Evolutionary conservation across 2,113 vertebrate genomes (phyloP), one percentile per base, ranked within the genome.

Genomic region (Etia nguti): DNA sequence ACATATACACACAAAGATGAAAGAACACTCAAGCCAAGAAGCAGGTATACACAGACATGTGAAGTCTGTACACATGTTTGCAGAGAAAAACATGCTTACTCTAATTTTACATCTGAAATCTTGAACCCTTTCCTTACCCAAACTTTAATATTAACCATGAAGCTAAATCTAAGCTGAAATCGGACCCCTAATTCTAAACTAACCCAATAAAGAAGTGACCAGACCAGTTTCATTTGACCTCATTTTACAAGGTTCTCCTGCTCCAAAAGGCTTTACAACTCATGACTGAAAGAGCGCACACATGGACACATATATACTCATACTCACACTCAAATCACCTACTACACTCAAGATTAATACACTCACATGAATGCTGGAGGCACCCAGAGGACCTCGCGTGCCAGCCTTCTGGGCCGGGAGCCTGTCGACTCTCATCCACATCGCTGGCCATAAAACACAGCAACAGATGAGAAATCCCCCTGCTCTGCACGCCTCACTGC

Each of bases 381-480:
- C 31, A 86, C 50, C 18, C 50, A 4, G 70, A 83, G 60, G 88
- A 88, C 79, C 83, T 93, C 12, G 82, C 87, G 86, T 95, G 92
- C 83, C 6, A 13, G 41, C 83, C 92, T 83, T 89, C 88, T 68
- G 86, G 77, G 26, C 83, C 2, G 55, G 81, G 73, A 48, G 89
- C 70, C 48, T 89, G 83, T 86, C 80, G 3, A 82, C 84, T 86
- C 79, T 81, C 70, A 81, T 92, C 88, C 60, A n/a, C 80, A 29
- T 65, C 16, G 5, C 62, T 60, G 43, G 48, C 50, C 48, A 18
- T 88, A 36, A 89, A 41, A 38, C 70, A 79, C 60, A 79, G 50
- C 12, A 36, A 87, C 87, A 84, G 84, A 54, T 16, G 85, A 92
- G 86, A 93, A 92, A 92, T 84, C 86, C 92, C 89, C 43, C 56